These are phyloP conservation scores for Drosophila erecta DNA, from an alignment of 1,140 invertebrate genomes.

Conservation along the genomic window DNA sequence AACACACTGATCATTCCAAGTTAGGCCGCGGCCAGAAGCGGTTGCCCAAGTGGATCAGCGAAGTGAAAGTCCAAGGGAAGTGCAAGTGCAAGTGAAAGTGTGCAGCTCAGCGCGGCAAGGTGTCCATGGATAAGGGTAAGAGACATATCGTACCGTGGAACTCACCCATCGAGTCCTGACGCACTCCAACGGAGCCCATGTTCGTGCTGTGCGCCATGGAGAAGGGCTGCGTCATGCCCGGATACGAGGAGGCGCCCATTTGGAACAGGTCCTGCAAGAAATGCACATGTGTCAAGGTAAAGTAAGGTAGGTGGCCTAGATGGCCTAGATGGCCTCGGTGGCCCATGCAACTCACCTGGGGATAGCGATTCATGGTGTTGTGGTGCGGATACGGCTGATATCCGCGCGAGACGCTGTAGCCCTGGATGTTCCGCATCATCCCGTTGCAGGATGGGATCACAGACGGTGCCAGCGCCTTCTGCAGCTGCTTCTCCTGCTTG, in stretches of 20 bases:
- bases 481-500: constrained; percentile 99
- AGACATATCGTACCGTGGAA: background rate
- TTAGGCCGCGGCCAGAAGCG: background rate
- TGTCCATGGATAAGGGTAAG: background rate
- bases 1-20: background rate
- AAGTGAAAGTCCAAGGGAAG: background rate
- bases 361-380: constrained; percentile 97
- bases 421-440: constrained; percentile 98
- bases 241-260: constrained; percentile 96
- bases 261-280: constrained; percentile 86
- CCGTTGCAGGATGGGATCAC: constrained; percentile 97
- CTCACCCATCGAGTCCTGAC: constrained; percentile 96
- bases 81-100: constrained; percentile 3
- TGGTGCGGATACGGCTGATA: constrained; percentile 97
- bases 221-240: constrained; percentile 96
- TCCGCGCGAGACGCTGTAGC: constrained; percentile 90
- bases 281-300: too few relatives aligned
- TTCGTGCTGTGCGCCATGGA: constrained; percentile 96
- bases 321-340: too few relatives aligned
- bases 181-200: constrained; percentile 94
- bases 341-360: constrained; percentile 88
- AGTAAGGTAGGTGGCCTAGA: too few relatives aligned
- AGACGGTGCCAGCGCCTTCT: constrained; percentile 95
- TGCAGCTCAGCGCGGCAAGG: background rate
- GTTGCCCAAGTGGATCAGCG: background rate